Evolutionary conservation across 2,113 vertebrate species (phyloP).

Genomic region (Coreoperca whiteheadi): DNA sequence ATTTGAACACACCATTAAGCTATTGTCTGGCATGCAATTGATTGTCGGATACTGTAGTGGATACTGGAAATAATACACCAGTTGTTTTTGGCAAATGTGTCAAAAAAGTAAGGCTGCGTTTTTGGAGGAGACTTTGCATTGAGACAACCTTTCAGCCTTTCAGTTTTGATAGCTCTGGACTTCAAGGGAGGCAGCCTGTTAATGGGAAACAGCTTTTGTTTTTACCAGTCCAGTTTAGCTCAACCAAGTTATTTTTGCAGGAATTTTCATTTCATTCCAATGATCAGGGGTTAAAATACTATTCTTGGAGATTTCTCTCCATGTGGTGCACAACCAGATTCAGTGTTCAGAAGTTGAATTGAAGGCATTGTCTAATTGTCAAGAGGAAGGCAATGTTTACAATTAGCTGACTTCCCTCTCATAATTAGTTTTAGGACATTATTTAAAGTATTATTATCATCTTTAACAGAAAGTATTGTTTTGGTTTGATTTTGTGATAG

Average conservation of each 20-base stretch:
- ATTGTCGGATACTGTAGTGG: constrained; percentile 7
- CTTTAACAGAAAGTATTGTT: constrained; percentile 30
- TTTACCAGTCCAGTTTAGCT: constrained; percentile 28
- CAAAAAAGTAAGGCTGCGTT: background rate
- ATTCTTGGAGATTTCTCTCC: constrained; percentile 35
- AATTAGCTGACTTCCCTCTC: constrained; percentile 48
- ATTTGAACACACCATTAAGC: constrained; percentile 41
- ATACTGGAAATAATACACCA: background rate
- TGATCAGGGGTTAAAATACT: constrained; percentile 50
- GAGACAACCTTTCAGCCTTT: background rate
- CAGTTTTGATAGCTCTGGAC: constrained; percentile 15
- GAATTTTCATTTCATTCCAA: constrained; percentile 45
- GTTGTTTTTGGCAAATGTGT: background rate
- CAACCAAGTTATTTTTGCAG: constrained; percentile 16
- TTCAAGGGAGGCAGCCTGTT: constrained; percentile 25
- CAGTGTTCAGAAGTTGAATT: constrained; percentile 49
- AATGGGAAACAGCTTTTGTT: constrained; percentile 24
- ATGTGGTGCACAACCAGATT: constrained; percentile 42
- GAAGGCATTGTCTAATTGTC: constrained; percentile 55
- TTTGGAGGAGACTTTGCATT: background rate
- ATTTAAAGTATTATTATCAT: constrained; percentile 28
- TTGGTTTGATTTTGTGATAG: constrained; percentile 24
- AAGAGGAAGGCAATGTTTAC: constrained; percentile 60
- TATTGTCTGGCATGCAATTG: background rate
- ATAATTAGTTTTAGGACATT: constrained; percentile 20